Percentiles rank a stretch among this genome's conserved stretches.
Conservation (phyloP, 2,797 vertebrate genomes). For the Periophthalmus magnuspinnatus region DNA sequence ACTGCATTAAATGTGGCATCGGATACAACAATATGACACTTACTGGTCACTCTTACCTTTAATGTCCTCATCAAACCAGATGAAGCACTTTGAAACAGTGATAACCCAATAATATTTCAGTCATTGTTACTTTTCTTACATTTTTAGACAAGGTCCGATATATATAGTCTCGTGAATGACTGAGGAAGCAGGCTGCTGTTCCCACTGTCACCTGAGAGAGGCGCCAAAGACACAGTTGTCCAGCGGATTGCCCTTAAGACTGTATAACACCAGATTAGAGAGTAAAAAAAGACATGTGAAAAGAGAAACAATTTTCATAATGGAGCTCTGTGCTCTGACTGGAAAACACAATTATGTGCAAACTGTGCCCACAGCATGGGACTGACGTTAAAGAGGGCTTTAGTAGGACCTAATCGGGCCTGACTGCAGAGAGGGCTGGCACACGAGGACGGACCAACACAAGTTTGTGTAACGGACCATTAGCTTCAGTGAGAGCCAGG, state of each 20-base stretch:
- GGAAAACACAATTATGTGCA: conserved; percentile 66
- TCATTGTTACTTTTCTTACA: neutral
- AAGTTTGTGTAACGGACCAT: conserved; percentile 59
- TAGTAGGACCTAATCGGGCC: conserved; percentile 49
- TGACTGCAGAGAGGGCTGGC: conserved; percentile 51
- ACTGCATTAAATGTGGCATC: neutral
- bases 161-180: conserved; percentile 8
- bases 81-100: neutral
- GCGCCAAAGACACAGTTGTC: conserved; percentile 71
- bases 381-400: conserved; percentile 57
- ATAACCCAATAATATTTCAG: neutral
- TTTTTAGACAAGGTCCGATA: neutral
- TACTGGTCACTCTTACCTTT: no score
- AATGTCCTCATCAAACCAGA: neutral
- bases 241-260: conserved; percentile 5
- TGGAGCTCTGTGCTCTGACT: conserved; percentile 57
- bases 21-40: neutral
- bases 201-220: conserved; percentile 47
- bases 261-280: conserved; percentile 37
- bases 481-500: conserved; percentile 39
- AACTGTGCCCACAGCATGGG: conserved; percentile 59
- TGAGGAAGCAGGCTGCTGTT: conserved; percentile 32
- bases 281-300: conserved; percentile 29
- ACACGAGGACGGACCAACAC: conserved; percentile 28
- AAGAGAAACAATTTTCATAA: conserved; percentile 69